phyloP scores from a whole-genome alignment of 2,797 vertebrate species.

The Molossus alvarezi region DNA sequence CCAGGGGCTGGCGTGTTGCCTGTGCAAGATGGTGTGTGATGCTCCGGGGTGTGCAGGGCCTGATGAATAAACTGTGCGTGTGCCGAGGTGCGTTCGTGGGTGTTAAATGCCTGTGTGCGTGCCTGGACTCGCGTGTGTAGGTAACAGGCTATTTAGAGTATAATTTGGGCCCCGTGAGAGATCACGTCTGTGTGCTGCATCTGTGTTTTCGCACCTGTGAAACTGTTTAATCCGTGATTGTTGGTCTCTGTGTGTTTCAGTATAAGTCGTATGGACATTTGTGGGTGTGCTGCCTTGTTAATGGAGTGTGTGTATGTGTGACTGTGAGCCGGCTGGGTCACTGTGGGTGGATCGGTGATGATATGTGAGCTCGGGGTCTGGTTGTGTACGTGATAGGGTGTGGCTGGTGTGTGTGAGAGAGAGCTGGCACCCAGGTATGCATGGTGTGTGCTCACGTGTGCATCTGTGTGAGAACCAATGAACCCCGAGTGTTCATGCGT shows the following conservation, averaged over 20 bases:
- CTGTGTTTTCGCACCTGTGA: not conserved
- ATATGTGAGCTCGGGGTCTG: not conserved
- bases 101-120: not conserved
- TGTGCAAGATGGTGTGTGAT: rapidly evolving
- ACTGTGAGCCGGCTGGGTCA: not conserved
- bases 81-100: no score
- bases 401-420: not conserved
- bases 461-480: not conserved
- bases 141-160: not conserved
- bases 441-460: not conserved
- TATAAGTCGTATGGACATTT: not conserved
- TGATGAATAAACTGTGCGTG: not conserved
- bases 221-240: not conserved
- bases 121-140: not conserved
- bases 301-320: not conserved
- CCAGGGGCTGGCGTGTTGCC: not conserved
- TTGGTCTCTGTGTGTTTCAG: not conserved
- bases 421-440: not conserved
- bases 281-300: not conserved
- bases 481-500: not conserved
- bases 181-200: not conserved
- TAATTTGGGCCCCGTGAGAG: not conserved
- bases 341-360: not conserved
- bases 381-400: not conserved
- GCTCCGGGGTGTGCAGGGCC: no score